Conservation (phyloP, 2,888 invertebrate species). For the Parnassius glacialis region DNA sequence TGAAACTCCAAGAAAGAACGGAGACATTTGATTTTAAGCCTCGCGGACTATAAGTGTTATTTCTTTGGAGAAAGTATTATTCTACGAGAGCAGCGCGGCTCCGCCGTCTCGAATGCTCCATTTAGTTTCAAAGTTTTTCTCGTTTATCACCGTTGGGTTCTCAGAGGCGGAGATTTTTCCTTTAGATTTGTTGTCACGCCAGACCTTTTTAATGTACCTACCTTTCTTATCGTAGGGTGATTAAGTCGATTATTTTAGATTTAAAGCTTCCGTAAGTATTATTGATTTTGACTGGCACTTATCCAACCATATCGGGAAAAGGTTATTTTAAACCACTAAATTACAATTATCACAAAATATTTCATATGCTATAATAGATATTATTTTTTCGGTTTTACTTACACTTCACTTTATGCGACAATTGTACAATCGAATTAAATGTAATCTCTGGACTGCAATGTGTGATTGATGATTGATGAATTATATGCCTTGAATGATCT, state of each 20-base stretch:
- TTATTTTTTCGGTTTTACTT: no score
- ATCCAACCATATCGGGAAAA: neutral
- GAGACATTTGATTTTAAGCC: conserved; percentile 80
- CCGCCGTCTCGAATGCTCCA: conserved; percentile 80
- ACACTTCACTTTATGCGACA: no score
- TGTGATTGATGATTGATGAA: no score
- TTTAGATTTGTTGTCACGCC: conserved; percentile 82
- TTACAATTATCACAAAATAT: no score
- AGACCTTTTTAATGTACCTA: conserved; percentile 81
- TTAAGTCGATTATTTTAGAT: conserved; percentile 66
- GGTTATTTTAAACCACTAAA: no score
- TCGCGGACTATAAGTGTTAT: conserved; percentile 80
- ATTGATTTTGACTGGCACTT: conserved; percentile 4
- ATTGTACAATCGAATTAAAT: no score
- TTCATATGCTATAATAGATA: no score
- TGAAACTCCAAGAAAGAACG: conserved; percentile 63
- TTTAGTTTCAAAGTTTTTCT: conserved; percentile 81
- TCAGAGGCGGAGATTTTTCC: conserved; percentile 80
- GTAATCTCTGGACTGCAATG: no score
- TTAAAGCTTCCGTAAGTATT: conserved; percentile 31
- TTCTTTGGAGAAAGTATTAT: conserved; percentile 79
- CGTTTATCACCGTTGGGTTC: conserved; percentile 81
- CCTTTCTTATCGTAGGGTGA: conserved; percentile 75
- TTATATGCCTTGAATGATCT: no score
- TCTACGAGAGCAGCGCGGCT: conserved; percentile 76